Evolutionary conservation across 2,797 vertebrate genomes (phyloP).

Genomic region (Neopelma chrysocephalum): DNA sequence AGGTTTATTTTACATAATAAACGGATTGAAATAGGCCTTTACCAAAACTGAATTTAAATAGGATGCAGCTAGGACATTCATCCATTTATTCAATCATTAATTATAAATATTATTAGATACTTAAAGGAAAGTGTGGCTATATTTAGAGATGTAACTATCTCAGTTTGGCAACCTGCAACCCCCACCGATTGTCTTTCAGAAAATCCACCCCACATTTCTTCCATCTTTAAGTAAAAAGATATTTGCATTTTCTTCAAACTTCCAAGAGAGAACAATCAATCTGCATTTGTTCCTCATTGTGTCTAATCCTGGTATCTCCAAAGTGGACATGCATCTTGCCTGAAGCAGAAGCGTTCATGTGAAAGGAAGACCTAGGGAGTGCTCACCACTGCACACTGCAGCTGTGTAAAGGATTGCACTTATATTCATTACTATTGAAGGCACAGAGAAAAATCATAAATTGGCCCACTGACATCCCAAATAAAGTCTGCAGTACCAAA

Average conservation of each 20-base stretch:
- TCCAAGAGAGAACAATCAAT: not conserved
- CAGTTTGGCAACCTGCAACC: not conserved
- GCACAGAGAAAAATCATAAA: constrained; percentile 14
- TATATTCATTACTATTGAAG: not conserved
- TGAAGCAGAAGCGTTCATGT: not conserved
- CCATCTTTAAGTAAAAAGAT: not conserved
- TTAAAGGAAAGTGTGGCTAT: not conserved
- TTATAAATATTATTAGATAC: constrained; percentile 3
- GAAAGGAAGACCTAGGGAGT: not conserved
- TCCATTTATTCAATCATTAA: constrained; percentile 6
- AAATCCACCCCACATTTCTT: not conserved
- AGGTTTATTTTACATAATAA: not conserved
- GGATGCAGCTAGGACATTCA: not conserved
- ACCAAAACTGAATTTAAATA: not conserved
- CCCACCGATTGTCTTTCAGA: not conserved
- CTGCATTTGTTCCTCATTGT: not conserved
- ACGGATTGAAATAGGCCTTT: not conserved
- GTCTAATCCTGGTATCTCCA: not conserved
- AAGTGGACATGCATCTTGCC: not conserved
- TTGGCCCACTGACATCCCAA: not conserved
- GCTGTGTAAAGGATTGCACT: not conserved
- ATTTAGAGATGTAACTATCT: constrained; percentile 1
- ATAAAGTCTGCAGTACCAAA: not conserved
- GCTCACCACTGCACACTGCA: not conserved
- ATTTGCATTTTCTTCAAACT: not conserved